Evolutionary conservation across 1,140 invertebrate genomes (phyloP).

Genomic region (Onthophagus taurus): DNA sequence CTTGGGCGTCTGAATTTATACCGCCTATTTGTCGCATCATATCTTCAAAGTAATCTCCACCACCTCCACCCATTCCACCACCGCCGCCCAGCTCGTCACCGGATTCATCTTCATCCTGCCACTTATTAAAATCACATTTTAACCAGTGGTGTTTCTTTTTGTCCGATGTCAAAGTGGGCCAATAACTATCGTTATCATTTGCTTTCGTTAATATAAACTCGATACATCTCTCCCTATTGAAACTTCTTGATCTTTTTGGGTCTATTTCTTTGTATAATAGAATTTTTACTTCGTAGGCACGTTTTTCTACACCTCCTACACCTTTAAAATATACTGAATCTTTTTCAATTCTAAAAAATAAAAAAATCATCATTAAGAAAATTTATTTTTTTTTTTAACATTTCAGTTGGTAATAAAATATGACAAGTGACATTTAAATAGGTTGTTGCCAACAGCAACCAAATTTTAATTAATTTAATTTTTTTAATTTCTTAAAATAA

Average conservation of each 20-base stretch:
- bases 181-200: constrained; percentile 71
- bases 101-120: constrained; percentile 78
- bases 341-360: constrained; percentile 56
- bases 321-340: constrained; percentile 78
- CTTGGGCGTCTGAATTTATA: constrained; percentile 29
- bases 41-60: constrained; percentile 34
- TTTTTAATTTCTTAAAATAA: no score
- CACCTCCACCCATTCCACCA: constrained; percentile 31
- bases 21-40: constrained; percentile 39
- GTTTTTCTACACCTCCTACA: constrained; percentile 73
- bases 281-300: constrained; percentile 76
- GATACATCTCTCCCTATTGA: constrained; percentile 63
- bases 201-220: constrained; percentile 63
- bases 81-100: constrained; percentile 32
- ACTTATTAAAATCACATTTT: constrained; percentile 94
- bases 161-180: constrained; percentile 80
- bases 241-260: constrained; percentile 60
- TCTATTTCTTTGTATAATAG: constrained; percentile 74
- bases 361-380: not conserved
- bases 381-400: constrained; percentile 1
- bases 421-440: no score
- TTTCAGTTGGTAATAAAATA: no score
- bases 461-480: no score
- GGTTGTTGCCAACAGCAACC: no score
- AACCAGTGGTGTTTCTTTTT: constrained; percentile 91